Conservation (phyloP, 2,113 vertebrate genomes). For the Burhinus oedicnemus region DNA sequence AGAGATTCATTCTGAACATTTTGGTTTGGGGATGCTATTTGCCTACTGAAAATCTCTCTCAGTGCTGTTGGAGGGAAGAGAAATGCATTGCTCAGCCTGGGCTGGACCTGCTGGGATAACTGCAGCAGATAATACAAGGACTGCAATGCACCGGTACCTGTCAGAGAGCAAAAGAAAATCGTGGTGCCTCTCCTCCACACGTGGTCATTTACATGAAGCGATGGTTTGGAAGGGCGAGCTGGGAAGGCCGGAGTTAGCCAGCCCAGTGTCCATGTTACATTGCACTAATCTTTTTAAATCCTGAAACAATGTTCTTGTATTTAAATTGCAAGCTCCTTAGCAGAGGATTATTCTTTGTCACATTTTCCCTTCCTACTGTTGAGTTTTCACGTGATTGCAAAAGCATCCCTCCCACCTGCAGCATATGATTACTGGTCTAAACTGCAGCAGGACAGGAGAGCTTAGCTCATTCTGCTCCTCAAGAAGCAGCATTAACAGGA, state of each 20-base stretch:
- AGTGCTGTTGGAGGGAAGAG: neutral
- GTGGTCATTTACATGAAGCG: neutral
- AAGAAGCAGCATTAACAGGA: neutral
- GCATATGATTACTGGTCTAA: neutral
- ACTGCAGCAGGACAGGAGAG: neutral
- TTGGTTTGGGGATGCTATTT: neutral
- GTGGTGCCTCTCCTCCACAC: neutral
- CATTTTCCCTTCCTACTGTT: neutral
- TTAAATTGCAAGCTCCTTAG: constrained; percentile 30
- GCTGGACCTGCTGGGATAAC: neutral
- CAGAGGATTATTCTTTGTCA: constrained; percentile 11
- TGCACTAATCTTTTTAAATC: neutral
- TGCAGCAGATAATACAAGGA: neutral
- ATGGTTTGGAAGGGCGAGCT: neutral
- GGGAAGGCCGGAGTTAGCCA: neutral
- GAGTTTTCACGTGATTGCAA: neutral
- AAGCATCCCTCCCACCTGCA: neutral
- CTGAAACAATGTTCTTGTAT: constrained; percentile 28
- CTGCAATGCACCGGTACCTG: neutral
- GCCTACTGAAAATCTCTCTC: neutral
- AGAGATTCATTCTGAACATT: neutral
- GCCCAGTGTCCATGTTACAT: neutral
- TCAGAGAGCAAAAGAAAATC: neutral
- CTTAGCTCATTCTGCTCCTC: neutral
- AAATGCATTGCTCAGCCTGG: neutral